Percentiles rank a stretch among this genome's conserved stretches.
phyloP scores from a whole-genome alignment of 2,797 vertebrate genomes.

The Gobionotothen gibberifrons region DNA sequence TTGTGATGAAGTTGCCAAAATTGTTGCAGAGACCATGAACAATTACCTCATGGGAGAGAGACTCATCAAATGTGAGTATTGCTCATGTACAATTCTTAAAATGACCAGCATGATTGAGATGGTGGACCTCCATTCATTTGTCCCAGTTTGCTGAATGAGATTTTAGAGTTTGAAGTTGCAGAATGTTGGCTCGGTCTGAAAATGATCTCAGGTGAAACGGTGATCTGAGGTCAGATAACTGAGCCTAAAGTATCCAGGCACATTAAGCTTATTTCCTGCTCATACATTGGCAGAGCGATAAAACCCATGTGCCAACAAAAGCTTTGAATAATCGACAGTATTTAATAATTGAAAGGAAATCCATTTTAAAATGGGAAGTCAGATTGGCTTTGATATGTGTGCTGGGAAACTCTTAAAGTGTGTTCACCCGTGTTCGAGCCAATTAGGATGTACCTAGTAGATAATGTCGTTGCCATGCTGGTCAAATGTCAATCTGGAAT shows the following conservation, averaged over 20 bases:
- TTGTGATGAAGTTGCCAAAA: constrained; percentile 93
- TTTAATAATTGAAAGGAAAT: neutral
- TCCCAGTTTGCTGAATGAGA: too few relatives aligned
- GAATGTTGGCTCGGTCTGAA: constrained; percentile 86
- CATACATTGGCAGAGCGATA: constrained; percentile 67
- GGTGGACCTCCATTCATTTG: too few relatives aligned
- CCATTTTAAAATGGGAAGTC: neutral
- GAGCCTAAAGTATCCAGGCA: constrained; percentile 79
- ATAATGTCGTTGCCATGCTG: neutral
- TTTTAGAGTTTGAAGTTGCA: neutral
- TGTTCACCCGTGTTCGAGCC: too few relatives aligned
- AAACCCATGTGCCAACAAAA: constrained; percentile 80
- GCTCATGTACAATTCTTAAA: neutral
- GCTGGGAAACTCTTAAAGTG: neutral
- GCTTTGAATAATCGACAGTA: neutral
- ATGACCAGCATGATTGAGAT: neutral
- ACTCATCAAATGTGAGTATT: constrained; percentile 91
- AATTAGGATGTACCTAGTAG: neutral
- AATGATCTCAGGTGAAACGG: constrained; percentile 78
- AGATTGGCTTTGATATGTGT: neutral
- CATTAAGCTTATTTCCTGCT: constrained; percentile 79
- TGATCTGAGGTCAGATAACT: constrained; percentile 86
- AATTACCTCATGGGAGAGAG: constrained; percentile 96
- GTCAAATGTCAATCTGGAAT: neutral
- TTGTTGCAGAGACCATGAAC: constrained; percentile 97